Conservation (phyloP, 2,888 invertebrate genomes). For the Drosophila mettleri region DNA sequence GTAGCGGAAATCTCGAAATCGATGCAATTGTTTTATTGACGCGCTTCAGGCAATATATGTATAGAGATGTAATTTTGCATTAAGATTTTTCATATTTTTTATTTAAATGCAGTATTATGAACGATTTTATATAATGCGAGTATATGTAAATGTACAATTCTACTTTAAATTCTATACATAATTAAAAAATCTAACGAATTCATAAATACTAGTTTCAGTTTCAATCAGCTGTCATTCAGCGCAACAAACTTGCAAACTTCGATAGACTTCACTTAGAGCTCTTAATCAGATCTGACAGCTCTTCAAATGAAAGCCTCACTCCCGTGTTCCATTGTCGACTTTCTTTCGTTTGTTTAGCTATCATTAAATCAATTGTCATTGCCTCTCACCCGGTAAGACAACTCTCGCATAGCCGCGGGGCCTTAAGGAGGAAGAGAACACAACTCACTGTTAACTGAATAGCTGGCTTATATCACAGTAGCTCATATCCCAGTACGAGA, state of each 20-base stretch:
- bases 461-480: slow-evolving; percentile 6
- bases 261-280: not conserved
- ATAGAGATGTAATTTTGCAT: not conserved
- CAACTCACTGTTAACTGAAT: slow-evolving; percentile 11
- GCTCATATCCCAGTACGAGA: slow-evolving; percentile 32
- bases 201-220: too few species aligned
- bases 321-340: not conserved
- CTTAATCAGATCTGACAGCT: slow-evolving; percentile 1
- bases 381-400: not conserved
- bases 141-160: too few species aligned
- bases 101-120: too few species aligned
- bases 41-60: slow-evolving; percentile 24
- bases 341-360: not conserved
- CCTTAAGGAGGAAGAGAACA: slow-evolving; percentile 3
- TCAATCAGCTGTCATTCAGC: too few species aligned
- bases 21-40: slow-evolving; percentile 67
- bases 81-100: slow-evolving; percentile 16
- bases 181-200: too few species aligned
- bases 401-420: slow-evolving; percentile 26
- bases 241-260: too few species aligned
- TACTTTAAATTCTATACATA: too few species aligned
- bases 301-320: too few species aligned
- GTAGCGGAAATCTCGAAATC: slow-evolving; percentile 62
- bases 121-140: too few species aligned
- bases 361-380: slow-evolving; percentile 19